These are phyloP conservation scores for Quiscalus mexicanus DNA, from an alignment of 2,113 vertebrate species.

Conservation along the genomic window DNA sequence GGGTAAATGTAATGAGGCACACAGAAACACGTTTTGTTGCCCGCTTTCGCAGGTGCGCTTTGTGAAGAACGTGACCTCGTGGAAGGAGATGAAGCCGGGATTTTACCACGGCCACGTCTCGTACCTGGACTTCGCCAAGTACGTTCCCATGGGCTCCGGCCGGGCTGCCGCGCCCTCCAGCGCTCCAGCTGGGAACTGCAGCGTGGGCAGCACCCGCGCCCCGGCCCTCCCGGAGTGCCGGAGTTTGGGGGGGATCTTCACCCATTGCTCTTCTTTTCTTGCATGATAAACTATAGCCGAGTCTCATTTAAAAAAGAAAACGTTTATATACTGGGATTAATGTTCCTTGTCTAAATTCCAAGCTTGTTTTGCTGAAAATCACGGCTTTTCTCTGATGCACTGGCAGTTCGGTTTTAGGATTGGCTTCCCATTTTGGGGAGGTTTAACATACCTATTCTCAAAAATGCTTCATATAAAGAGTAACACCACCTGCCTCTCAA, in stretches of 20 bases:
- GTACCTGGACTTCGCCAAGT: constrained; percentile 96
- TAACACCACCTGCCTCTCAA: neutral
- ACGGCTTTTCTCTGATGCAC: neutral
- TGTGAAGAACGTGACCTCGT: constrained; percentile 93
- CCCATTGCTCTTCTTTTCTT: neutral
- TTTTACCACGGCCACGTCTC: constrained; percentile 97
- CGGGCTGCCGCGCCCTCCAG: constrained; percentile 71
- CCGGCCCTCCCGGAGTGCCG: neutral
- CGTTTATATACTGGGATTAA: neutral
- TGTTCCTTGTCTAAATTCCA: neutral
- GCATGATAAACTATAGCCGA: neutral
- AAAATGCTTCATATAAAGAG: neutral
- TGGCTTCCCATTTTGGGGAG: neutral
- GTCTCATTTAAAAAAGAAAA: neutral
- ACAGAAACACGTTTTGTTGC: constrained; percentile 10
- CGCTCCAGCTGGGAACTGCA: constrained; percentile 7
- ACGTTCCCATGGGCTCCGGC: constrained; percentile 45
- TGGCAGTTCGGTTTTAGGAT: neutral
- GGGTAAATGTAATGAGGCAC: neutral
- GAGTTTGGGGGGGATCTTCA: neutral
- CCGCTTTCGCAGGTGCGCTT: constrained; percentile 86
- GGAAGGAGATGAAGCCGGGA: constrained; percentile 96
- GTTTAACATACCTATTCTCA: neutral
- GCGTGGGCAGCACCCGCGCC: neutral
- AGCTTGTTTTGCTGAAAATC: neutral